phyloP scores from a whole-genome alignment of 2,113 vertebrate species.

The Cavia aperea region DNA sequence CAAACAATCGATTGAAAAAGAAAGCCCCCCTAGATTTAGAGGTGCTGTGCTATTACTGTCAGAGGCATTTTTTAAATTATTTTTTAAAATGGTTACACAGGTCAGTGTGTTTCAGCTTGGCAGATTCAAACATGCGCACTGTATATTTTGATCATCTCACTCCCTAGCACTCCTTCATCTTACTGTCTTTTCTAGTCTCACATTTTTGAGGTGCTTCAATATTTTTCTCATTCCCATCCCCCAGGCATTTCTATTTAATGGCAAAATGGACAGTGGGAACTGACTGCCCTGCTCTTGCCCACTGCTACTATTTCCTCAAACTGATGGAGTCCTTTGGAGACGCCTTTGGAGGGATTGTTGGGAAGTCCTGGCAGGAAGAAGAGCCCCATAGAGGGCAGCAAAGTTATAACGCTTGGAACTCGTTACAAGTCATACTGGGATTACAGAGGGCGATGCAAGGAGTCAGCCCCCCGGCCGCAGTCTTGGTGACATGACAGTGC shows the following conservation, averaged over 20 bases:
- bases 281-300: not conserved
- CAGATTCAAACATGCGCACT: not conserved
- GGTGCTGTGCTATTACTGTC: not conserved
- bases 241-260: not conserved
- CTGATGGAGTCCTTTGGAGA: not conserved
- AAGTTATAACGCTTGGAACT: not conserved
- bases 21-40: not conserved
- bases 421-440: not conserved
- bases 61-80: not conserved
- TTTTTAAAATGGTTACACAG: not conserved
- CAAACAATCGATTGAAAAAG: not conserved
- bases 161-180: not conserved
- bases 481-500: not conserved
- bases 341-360: not conserved
- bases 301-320: not conserved
- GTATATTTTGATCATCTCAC: not conserved
- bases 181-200: not conserved
- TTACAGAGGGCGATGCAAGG: not conserved
- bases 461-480: not conserved
- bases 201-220: not conserved
- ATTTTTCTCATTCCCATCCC: not conserved
- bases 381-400: not conserved
- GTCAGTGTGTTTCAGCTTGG: not conserved
- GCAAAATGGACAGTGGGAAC: not conserved
- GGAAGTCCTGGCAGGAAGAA: not conserved